phyloP scores from a whole-genome alignment of 2,113 vertebrate species.

The Coptodon bakossiorum region DNA sequence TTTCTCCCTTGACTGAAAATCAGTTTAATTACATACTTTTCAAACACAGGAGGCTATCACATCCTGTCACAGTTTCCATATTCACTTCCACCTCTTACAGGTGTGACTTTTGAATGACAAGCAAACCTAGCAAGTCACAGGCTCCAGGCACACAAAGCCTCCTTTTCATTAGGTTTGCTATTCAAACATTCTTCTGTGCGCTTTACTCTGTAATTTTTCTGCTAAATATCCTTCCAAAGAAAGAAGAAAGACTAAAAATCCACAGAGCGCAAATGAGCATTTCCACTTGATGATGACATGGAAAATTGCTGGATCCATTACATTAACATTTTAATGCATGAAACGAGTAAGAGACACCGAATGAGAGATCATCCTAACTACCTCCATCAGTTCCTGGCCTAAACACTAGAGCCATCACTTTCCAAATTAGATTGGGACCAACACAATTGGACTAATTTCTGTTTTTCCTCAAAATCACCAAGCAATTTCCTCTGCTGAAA shows the following conservation, averaged over 20 bases:
- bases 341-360: background rate
- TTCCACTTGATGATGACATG: background rate
- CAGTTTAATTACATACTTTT: background rate
- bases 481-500: slow-evolving; percentile 46
- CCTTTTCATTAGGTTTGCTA: background rate
- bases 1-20: background rate
- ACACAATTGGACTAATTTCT: slow-evolving; percentile 57
- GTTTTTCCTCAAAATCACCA: slow-evolving; percentile 58
- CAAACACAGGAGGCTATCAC: background rate
- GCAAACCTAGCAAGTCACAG: background rate
- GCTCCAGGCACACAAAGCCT: background rate
- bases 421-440: slow-evolving; percentile 49
- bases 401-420: background rate
- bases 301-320: slow-evolving; percentile 16
- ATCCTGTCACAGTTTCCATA: background rate
- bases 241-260: background rate
- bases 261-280: background rate
- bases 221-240: background rate
- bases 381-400: slow-evolving; percentile 30
- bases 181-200: background rate
- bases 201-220: background rate
- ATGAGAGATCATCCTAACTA: slow-evolving; percentile 10
- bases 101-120: background rate
- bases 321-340: slow-evolving; percentile 2
- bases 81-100: background rate